Base-by-base conservation (phyloP, 2,797 vertebrate genomes). In the Lophotriccus pileatus region DNA sequence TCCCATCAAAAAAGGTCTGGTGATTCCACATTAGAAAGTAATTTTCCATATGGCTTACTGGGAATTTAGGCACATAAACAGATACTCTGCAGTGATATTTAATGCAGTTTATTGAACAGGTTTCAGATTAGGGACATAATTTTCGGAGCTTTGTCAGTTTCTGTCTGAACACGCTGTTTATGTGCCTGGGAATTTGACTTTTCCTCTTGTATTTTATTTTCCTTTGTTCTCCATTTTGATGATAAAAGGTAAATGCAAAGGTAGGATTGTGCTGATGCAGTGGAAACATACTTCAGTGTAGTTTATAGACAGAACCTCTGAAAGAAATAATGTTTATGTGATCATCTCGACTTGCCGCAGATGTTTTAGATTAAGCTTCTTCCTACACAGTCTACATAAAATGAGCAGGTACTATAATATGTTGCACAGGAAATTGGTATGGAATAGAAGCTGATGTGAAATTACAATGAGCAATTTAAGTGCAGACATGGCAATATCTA, bases 11-110 rank as follows among this genome's bases (percentile, higher is more conserved):
- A 93, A 84, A 84, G 43, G 50, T 66, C 53, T 92, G 53, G 55
- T 0, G 9, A 85, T 56, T 96, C 49, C 66, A 90, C 67, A 87
- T 94, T 82, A 91, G 73, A 84, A 90, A 86, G 91, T 43, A 59
- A 89, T 92, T 96, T 93, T 93, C 84, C 90, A 90, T 94, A 83
- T 82, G 74, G 78, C 63, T 90, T 74, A 69, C 70, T 76, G 89
- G 64, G 93, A 97, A 80, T 87, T 96, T 50, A 94, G 84, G 92
- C 79, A 62, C 80, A 72, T 93, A 95, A 82, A 74, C 75, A 79
- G 79, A 69, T 73, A 81, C 23, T 89, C 66, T 91, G 47, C 73
- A 75, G 89, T 43, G 73, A 75, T 84, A 87, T 82, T 94, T 88
- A 73, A 78, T 85, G 50, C 59, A 92, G 72, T 81, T 79, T 87